These are phyloP conservation scores for Pseudoatta argentina DNA, from an alignment of 1,140 invertebrate species.

Conservation along the genomic window DNA sequence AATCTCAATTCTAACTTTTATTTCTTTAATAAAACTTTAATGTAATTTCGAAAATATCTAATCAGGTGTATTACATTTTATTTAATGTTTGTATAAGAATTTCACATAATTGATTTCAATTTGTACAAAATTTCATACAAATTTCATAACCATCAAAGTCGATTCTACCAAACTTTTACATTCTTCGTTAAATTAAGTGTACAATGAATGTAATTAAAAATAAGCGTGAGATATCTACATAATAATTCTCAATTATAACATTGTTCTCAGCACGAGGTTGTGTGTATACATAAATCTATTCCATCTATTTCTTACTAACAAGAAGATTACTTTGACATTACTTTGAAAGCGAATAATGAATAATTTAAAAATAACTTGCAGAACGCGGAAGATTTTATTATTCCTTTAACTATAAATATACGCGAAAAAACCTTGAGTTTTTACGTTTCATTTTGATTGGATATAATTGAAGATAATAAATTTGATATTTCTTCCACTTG, in stretches of 20 bases:
- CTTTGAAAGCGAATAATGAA: neutral
- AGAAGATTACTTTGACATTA: neutral
- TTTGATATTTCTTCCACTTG: neutral
- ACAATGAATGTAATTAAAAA: neutral
- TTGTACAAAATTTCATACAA: neutral
- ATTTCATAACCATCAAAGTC: neutral
- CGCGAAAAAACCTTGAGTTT: neutral
- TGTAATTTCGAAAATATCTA: too few species aligned
- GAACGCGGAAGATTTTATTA: slow-evolving; percentile 22
- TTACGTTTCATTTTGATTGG: neutral
- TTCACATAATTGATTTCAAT: too few species aligned
- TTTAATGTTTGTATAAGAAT: neutral
- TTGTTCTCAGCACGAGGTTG: neutral
- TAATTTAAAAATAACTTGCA: neutral
- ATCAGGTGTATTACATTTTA: neutral
- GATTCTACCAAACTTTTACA: neutral
- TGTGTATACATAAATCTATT: neutral
- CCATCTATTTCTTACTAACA: neutral
- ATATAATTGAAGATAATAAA: slow-evolving; percentile 5
- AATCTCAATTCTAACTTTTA: too few species aligned
- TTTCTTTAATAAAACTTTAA: too few species aligned
- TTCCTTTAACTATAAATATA: neutral
- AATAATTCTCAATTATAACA: neutral
- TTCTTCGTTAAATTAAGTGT: neutral
- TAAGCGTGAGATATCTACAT: neutral